Conservation (phyloP, 2,113 vertebrate species). For the Catharus bicknelli region DNA sequence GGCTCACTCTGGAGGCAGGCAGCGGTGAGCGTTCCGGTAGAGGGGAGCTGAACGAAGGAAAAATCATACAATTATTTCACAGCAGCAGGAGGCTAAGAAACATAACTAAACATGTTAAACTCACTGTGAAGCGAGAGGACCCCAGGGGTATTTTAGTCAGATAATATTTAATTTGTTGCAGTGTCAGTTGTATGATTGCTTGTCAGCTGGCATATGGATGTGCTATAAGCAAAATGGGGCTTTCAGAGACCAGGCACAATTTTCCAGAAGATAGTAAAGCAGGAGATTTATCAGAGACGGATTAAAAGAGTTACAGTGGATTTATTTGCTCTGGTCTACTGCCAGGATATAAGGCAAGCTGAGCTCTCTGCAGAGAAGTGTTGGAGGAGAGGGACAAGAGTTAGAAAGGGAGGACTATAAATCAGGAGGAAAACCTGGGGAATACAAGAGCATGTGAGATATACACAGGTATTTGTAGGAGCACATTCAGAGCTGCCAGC, state of each 20-base stretch:
- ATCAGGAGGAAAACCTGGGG: not conserved
- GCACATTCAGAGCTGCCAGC: not conserved
- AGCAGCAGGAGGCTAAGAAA: conserved; percentile 47
- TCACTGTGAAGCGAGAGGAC: conserved; percentile 41
- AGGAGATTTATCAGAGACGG: conserved; percentile 44
- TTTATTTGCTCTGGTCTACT: conserved; percentile 42
- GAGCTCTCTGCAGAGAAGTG: not conserved
- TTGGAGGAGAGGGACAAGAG: not conserved
- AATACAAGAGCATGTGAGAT: not conserved
- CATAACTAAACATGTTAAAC: conserved; percentile 61
- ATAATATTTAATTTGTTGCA: conserved; percentile 59
- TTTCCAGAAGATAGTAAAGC: conserved; percentile 50
- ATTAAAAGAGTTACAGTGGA: conserved; percentile 51
- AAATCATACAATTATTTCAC: conserved; percentile 16
- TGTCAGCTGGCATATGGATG: conserved; percentile 62
- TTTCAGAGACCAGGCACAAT: conserved; percentile 39
- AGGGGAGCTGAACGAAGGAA: not conserved
- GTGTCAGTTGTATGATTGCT: conserved; percentile 62
- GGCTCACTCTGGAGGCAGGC: not conserved
- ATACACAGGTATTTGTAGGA: not conserved
- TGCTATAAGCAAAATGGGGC: conserved; percentile 40
- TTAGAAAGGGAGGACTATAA: not conserved
- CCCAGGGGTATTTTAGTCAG: conserved; percentile 58
- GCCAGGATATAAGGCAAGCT: conserved; percentile 10
- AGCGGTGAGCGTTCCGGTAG: not conserved